Evolutionary conservation across 2,888 invertebrate genomes (phyloP).

Genomic region (Athalia rosae): DNA sequence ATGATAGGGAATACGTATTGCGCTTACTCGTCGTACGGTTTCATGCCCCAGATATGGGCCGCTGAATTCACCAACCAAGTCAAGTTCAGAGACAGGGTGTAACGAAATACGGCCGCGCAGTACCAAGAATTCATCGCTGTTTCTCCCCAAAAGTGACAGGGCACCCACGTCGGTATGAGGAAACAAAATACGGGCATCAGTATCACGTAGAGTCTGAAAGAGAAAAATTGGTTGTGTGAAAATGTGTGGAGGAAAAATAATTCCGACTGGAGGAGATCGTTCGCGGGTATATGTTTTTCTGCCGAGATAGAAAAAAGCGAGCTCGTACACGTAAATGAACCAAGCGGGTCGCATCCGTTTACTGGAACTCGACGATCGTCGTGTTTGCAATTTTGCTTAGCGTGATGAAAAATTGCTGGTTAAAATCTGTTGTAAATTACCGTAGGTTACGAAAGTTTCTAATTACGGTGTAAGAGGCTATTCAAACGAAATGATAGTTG

Average conservation of each 20-base stretch:
- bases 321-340: no score
- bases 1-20: background rate
- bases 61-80: conserved; percentile 97
- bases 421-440: no score
- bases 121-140: conserved; percentile 85
- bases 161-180: conserved; percentile 85
- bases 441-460: no score
- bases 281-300: no score
- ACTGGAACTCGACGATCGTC: no score
- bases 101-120: conserved; percentile 84
- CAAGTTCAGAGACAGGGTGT: conserved; percentile 85
- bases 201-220: conserved; percentile 81
- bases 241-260: background rate
- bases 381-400: no score
- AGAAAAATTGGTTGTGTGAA: background rate
- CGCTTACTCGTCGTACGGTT: conserved; percentile 89
- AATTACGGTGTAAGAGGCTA: no score
- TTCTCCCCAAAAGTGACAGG: conserved; percentile 86
- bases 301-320: no score
- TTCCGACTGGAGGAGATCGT: background rate
- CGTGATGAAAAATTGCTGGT: no score
- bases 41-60: conserved; percentile 93
- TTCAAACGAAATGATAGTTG: no score
- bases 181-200: conserved; percentile 88
- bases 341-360: no score